phyloP scores from a whole-genome alignment of 2,113 vertebrate species.

The Terrapene triunguis region DNA sequence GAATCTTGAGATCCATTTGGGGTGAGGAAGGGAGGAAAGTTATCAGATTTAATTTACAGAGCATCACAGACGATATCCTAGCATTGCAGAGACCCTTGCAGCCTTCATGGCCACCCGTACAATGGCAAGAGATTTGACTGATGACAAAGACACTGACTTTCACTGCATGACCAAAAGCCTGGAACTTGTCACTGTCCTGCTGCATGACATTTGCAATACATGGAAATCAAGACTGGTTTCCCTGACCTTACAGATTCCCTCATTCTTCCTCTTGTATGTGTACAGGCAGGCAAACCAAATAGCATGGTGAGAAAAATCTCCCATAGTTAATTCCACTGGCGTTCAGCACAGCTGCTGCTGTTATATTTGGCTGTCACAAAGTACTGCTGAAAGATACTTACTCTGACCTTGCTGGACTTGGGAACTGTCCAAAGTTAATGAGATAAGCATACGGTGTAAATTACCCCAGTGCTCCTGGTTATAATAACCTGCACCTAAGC shows the following conservation, averaged over 20 bases:
- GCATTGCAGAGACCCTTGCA: neutral
- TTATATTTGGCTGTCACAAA: neutral
- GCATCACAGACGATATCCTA: neutral
- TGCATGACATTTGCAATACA: rapidly evolving
- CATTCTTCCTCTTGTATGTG: neutral
- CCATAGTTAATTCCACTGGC: rapidly evolving
- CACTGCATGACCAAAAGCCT: rapidly evolving
- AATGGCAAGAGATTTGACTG: rapidly evolving
- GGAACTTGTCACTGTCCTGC: rapidly evolving
- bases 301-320: neutral
- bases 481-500: neutral
- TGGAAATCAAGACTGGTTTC: rapidly evolving
- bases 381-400: neutral
- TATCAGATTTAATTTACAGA: neutral
- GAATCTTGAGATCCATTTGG: neutral
- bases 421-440: neutral
- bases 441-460: neutral
- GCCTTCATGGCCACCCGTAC: neutral
- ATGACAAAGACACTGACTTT: rapidly evolving
- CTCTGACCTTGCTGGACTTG: neutral
- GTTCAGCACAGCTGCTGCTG: neutral
- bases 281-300: neutral
- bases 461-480: neutral
- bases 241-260: neutral
- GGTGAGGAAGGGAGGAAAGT: rapidly evolving